Base-by-base conservation (phyloP, 2,888 invertebrate species). In the Psylliodes chrysocephalus region DNA sequence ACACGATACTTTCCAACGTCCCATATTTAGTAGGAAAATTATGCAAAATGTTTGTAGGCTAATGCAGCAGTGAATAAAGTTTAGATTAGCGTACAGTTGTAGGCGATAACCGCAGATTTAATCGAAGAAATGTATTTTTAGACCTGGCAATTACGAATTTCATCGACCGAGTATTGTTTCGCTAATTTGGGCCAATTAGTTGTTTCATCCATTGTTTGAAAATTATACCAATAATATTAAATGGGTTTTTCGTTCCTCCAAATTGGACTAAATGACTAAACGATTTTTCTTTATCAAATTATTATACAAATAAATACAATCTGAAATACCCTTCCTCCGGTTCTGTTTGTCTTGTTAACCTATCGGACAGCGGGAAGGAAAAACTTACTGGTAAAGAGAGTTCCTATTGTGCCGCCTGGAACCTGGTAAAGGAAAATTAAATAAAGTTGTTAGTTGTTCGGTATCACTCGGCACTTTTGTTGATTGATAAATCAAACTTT, bases 401-500 rank as follows among this genome's bases (percentile, higher is more conserved):
- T 60, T 62, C 60, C 57, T 61, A 51, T 67, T 68, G 71, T 70
- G 64, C 69, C 64, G 68, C 66, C 66, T 64, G 59, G 70, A 61
- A 69, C 70, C 70, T 64, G 70, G 71, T 69, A 63, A 66, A 70
- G 63, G 56, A 35, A 67, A 63, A 53, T 22, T 14, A 52, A 25
- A 22, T 52, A 15, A 51, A 46, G 30, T 55, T 55, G 54, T 64
- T 60, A 38, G 60, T 60, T 60, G 60, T 59, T 47, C 51, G 56
- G 12, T 46, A 33, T 59, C 46, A 59, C 14, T 59, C 33, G 59
- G 35, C 30, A 55, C 35, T 49, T 62, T 49, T 25, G 54, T 35
- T 55, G 55, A 62, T 30, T 51, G 42, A 51, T 55, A 62, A 55
- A 53, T 51, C 46, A 42, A 49, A 40, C 10, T 62, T 51, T 62